Evolutionary conservation across 1,140 invertebrate genomes (phyloP), one percentile per base, ranked within the genome.

Genomic region (Lordiphosa mommai): DNA sequence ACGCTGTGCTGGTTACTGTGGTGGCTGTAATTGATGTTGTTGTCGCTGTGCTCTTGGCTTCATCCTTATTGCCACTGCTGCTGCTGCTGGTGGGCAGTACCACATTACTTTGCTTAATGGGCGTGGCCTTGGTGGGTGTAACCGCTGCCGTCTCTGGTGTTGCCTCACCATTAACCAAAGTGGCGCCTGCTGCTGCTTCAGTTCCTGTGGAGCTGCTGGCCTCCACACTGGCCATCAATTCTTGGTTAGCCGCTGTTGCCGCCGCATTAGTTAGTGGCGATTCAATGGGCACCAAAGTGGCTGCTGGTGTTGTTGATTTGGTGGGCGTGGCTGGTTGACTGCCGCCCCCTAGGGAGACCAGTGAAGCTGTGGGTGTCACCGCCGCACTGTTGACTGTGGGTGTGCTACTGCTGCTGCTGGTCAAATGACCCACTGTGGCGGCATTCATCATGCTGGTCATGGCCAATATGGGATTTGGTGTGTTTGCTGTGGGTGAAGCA

Each of bases 281-380:
- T 4, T 58, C 90, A 79, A 64, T 90, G 59, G 68, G 90, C 88
- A 72, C 89, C 87, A 87, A 51, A 84, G 89, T 65, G 86, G 87
- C 30, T 71, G 85, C 30, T 77, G 70, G 76, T 55, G 66, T 4
- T 14, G 36, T 33, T n/a, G n/a, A n/a, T 70, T 88, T 71, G 41
- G 66, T 65, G 14, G 80, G 80, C 41, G 79, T 79, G 8, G 58
- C 46, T 1, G 64, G 60, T n/a, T 58, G 48, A 12, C 64, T 33
- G 12, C 27, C 58, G 0, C 46, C 48, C n/a, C 46, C 58, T 36
- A 68, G 61, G 4, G 64, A 66, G 5, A 79, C 61, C 10, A 27
- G 6, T 6, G 23, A 27, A 71, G 43, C 32, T 36, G 53, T 63
- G 5, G 49, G 50, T 14, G 60, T 61, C 10, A 64, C 29, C 12